Percentiles rank a stretch among this genome's conserved stretches.
Evolutionary conservation across 2,113 vertebrate genomes (phyloP).

Genomic region (Oreamnos americanus): DNA sequence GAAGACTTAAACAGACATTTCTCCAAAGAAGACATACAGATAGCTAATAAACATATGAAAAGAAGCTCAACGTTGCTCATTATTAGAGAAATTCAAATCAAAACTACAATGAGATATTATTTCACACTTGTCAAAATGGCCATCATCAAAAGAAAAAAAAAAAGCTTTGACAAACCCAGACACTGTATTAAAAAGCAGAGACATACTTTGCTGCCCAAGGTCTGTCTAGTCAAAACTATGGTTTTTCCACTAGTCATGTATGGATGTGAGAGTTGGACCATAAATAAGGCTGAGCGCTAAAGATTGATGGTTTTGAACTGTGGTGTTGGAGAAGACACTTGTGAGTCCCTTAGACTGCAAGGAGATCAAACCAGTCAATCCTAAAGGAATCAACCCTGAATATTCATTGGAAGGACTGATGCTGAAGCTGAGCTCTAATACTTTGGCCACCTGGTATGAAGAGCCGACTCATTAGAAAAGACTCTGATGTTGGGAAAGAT

Average conservation of each 20-base stretch:
- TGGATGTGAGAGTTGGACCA: neutral
- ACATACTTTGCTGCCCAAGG: neutral
- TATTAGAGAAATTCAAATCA: neutral
- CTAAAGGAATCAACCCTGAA: neutral
- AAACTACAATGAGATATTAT: neutral
- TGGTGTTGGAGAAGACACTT: neutral
- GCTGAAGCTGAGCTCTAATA: neutral
- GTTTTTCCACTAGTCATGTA: neutral
- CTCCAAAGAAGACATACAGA: neutral
- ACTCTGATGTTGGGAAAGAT: neutral
- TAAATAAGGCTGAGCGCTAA: rapidly evolving
- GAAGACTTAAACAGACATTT: neutral
- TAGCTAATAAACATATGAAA: neutral
- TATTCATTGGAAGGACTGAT: neutral
- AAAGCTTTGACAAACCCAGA: neutral
- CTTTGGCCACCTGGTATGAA: neutral
- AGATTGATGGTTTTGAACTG: neutral
- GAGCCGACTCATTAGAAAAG: neutral
- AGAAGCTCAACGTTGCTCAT: neutral
- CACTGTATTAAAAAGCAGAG: neutral
- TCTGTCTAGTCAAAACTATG: neutral
- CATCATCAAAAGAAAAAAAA: neutral
- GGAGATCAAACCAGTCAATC: neutral
- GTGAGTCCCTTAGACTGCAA: neutral
- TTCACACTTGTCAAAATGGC: neutral